Evolutionary conservation across 2,888 invertebrate species (phyloP).

Genomic region (Cheilosia urbana): DNA sequence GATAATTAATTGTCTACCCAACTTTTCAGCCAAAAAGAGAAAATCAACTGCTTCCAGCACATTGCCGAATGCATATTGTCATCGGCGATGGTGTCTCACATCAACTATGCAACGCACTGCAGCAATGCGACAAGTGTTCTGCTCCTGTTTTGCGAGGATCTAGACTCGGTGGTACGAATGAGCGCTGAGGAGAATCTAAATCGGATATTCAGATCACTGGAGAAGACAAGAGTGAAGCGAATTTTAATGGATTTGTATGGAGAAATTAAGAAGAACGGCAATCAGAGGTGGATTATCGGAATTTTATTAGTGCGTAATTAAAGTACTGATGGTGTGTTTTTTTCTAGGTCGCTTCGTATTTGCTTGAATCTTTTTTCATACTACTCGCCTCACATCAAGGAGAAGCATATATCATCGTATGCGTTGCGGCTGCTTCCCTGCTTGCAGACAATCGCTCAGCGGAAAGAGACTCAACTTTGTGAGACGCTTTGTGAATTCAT

Average conservation of each 20-base stretch:
- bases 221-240: conserved; percentile 88
- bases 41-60: conserved; percentile 88
- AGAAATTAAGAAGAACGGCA: conserved; percentile 92
- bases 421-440: conserved; percentile 90
- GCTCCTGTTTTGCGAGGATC: conserved; percentile 89
- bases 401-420: conserved; percentile 91
- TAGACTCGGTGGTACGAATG: conserved; percentile 91
- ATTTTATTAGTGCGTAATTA: conserved; percentile 5
- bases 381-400: conserved; percentile 90
- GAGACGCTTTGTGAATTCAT: conserved; percentile 83
- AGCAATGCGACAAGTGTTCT: conserved; percentile 89
- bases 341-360: conserved; percentile 88
- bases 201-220: conserved; percentile 88
- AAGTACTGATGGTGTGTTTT: conserved; percentile 1
- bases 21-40: conserved; percentile 89
- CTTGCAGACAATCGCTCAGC: conserved; percentile 88
- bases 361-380: conserved; percentile 91
- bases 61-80: conserved; percentile 89
- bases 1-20: conserved; percentile 13
- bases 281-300: conserved; percentile 79
- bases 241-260: conserved; percentile 92
- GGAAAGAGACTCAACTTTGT: conserved; percentile 86
- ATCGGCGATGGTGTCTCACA: conserved; percentile 83
- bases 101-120: conserved; percentile 87
- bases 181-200: conserved; percentile 93